Evolutionary conservation across 92 coral and sea anemone species (phyloP).

Genomic region (Umimayanthus chanpuru): DNA sequence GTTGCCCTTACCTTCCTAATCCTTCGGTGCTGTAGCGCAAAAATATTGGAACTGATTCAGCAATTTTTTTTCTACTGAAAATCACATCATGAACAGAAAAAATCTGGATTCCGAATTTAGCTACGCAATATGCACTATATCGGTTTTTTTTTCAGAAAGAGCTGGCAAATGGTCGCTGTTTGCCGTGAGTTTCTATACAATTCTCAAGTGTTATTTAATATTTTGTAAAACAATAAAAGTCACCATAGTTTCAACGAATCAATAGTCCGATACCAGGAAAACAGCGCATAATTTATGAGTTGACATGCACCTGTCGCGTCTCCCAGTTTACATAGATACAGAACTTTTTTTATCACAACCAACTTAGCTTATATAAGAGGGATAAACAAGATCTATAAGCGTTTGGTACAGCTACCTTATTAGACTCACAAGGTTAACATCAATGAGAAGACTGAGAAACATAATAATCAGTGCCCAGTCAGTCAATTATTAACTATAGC

Average conservation of each 20-base stretch:
- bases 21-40: not conserved
- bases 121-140: not conserved
- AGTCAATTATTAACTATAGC: not conserved
- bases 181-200: not conserved
- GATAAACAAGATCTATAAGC: too few species aligned
- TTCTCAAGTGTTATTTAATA: not conserved
- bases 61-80: not conserved
- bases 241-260: conserved; percentile 7
- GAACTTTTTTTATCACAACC: not conserved
- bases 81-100: not conserved
- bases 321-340: not conserved
- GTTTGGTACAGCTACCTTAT: too few species aligned
- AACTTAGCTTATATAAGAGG: not conserved
- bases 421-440: too few species aligned
- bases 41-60: not conserved
- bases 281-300: not conserved
- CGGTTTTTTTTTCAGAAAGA: not conserved
- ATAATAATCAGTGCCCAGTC: not conserved
- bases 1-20: not conserved
- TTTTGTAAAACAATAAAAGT: conserved; percentile 5
- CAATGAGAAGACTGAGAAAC: too few species aligned
- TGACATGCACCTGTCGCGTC: not conserved
- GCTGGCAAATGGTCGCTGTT: conserved; percentile 9
- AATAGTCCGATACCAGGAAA: not conserved
- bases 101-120: not conserved